These are phyloP conservation scores for Gymnocypris eckloni DNA, from an alignment of 2,797 vertebrate species.

Conservation along the genomic window DNA sequence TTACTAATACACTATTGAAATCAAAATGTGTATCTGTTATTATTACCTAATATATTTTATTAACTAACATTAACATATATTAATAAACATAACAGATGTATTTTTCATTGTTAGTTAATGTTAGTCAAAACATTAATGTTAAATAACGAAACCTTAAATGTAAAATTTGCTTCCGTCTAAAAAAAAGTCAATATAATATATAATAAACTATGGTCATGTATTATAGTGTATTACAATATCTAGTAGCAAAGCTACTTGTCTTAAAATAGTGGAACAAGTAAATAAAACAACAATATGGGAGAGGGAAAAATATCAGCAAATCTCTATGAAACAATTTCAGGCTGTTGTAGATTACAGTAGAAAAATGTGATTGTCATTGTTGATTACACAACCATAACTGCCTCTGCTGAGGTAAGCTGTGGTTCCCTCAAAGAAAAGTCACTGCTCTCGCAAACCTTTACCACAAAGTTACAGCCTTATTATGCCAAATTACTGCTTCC, in stretches of 20 bases:
- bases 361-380: conserved; percentile 52
- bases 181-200: no score
- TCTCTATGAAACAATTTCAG: conserved; percentile 10
- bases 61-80: not conserved
- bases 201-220: not conserved
- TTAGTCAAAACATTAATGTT: not conserved
- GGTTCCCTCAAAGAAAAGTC: conserved; percentile 61
- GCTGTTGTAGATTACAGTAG: conserved; percentile 37
- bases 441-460: conserved; percentile 60
- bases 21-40: not conserved
- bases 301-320: not conserved
- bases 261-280: not conserved
- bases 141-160: not conserved
- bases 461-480: conserved; percentile 68
- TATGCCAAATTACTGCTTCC: conserved; percentile 71
- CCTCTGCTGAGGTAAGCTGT: conserved; percentile 59
- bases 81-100: not conserved
- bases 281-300: not conserved
- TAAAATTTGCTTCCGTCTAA: not conserved
- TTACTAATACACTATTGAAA: not conserved
- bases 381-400: conserved; percentile 63
- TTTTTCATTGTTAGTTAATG: no score
- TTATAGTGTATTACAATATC: not conserved
- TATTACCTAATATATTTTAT: not conserved
- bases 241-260: not conserved